Evolutionary conservation across 2,888 invertebrate genomes (phyloP), one percentile per base, ranked within the genome.

Genomic region (Aethes cnicana): DNA sequence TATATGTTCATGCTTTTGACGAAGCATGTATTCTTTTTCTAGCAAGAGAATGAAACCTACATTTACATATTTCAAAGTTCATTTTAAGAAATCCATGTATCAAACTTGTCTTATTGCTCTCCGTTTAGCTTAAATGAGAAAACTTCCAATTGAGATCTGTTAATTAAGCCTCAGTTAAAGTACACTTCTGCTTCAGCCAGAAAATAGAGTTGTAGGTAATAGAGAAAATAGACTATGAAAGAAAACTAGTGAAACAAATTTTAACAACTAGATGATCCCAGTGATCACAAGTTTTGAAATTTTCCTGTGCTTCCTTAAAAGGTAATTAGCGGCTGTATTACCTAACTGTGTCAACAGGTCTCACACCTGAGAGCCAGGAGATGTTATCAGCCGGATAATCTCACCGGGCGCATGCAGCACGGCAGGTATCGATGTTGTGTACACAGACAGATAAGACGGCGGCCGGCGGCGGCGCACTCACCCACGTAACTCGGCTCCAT

Each of bases 401-500:
- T 53, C 28, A 2, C 17, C 43, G 5, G 17, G 23, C 12, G 14
- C n/a, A n/a, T 36, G 16, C 44, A 30, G 50, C 23, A 21, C 7
- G 12, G 3, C 23, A 35, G 23, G 33, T 48, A 53, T 47, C 53
- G 30, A 23, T 23, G 35, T 42, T 53, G 42, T 53, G 42, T 48
- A 53, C 53, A 47, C 47, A 16, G 18, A n/a, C n/a, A 32, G 53
- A 53, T 53, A 53, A 53, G 47, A 47, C 37, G 23, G 12, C 26
- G 41, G 14, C 7, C 17, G 30, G 41, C 18, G 20, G 35, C 18
- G n/a, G 36, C 1, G 47, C 26, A 83, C 87, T 84, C 67, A 88
- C 87, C 87, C 55, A 84, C 79, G 64, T 68, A 75, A 72, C 73
- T 82, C 9, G 79, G 64, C 68, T 88, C 87, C 84, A 84, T 84